Evolutionary conservation across 2,797 vertebrate species (phyloP).

Genomic region (Cercopithecus mitis): DNA sequence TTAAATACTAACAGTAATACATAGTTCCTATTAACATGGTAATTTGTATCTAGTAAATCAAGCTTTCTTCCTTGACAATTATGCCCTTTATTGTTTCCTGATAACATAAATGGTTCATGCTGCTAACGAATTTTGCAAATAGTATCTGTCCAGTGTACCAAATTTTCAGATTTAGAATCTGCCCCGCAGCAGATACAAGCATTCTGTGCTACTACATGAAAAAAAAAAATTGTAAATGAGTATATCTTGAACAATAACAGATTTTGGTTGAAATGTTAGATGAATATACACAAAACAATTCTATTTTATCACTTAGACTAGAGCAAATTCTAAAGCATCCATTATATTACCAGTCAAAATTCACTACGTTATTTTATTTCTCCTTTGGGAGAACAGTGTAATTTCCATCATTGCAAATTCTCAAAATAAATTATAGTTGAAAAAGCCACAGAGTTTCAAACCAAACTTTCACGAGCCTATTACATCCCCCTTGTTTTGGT

Average conservation of each 20-base stretch:
- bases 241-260: background rate
- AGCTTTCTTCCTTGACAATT: background rate
- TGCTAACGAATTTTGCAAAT: background rate
- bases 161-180: background rate
- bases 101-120: background rate
- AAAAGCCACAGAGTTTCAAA: slow-evolving; percentile 21
- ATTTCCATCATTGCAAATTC: background rate
- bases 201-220: background rate
- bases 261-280: background rate
- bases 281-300: background rate
- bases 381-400: background rate
- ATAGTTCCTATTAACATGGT: background rate
- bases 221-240: background rate
- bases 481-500: slow-evolving; percentile 6
- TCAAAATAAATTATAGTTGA: slow-evolving; percentile 14
- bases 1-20: background rate
- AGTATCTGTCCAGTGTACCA: background rate
- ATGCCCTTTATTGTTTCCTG: background rate
- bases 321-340: background rate
- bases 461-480: slow-evolving; percentile 31
- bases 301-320: background rate
- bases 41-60: background rate
- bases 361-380: background rate
- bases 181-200: background rate
- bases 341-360: background rate